Evolutionary conservation across 1,140 invertebrate species (phyloP), one percentile per base, ranked within the genome.

Genomic region (Halesus radiatus): DNA sequence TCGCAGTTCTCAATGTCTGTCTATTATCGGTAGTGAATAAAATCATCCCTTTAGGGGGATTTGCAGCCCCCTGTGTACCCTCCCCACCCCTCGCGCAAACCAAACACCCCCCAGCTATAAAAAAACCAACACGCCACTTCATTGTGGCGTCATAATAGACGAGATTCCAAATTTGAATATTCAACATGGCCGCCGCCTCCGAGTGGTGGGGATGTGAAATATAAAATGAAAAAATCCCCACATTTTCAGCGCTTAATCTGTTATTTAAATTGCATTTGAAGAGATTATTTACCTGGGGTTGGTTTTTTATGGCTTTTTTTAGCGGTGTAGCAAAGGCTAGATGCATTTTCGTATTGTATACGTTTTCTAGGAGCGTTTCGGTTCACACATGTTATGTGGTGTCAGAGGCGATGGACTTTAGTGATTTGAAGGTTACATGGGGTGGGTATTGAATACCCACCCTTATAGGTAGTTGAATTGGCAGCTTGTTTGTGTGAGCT

Each of bases 231-330:
- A 45, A 26, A 18, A 23, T 45, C 22, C 13, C 74, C 29, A 22
- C 72, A 23, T 54, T 52, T 72, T 26, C 70, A 23, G 70, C 26
- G 26, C 52, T 70, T 81, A 81, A 81, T 81, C 80, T 81, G 80
- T 79, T 81, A 81, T 81, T 81, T 81, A 81, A 81, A 81, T 81
- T 81, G 80, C 80, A 81, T 81, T 81, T 81, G 77, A 52, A 66
- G 60, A 64, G 76, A 81, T 81, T 81, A 81, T 77, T 74, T 74
- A 81, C 80, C 80, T 78, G 80, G 76, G 76, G 70, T 54, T 54
- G 76, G 52, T 22, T 53, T 73, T 53, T 73, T 74, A 18, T 3
- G 20, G 29, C n/a, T 54, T 52, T 53, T 18, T 6, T 6, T 7
- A 74, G 37, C 37, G 72, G 50, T 52, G 72, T 26, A 56, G 22